Evolutionary conservation across 2,797 vertebrate species (phyloP).

Genomic region (Chiropotes sagulatus): DNA sequence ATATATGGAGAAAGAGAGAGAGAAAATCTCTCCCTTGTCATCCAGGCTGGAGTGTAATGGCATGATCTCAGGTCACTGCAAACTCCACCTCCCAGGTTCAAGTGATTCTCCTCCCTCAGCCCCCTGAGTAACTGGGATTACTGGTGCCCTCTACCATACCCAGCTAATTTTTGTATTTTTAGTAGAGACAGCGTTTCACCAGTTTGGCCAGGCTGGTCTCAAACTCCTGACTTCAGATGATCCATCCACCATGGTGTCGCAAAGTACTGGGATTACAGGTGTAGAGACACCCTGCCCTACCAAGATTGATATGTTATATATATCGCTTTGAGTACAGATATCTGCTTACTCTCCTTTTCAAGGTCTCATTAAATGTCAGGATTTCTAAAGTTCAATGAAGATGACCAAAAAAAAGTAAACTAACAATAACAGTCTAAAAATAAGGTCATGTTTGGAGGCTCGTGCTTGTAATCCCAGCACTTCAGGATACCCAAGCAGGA

Average conservation of each 20-base stretch:
- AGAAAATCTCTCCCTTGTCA: too few relatives aligned
- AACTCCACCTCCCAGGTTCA: too few relatives aligned
- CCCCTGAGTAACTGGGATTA: neutral
- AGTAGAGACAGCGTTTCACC: neutral
- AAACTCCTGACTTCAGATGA: too few relatives aligned
- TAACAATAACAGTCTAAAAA: neutral
- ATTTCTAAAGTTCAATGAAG: neutral
- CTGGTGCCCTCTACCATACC: neutral
- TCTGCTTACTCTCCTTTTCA: neutral
- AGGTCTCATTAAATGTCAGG: neutral
- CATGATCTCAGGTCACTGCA: too few relatives aligned
- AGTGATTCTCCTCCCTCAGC: neutral
- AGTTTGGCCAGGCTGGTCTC: too few relatives aligned
- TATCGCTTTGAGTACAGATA: neutral
- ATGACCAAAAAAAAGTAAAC: neutral
- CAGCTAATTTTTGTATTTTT: neutral
- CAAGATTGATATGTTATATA: neutral
- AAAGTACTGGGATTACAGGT: too few relatives aligned
- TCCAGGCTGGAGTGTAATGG: too few relatives aligned
- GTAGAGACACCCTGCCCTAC: too few relatives aligned
- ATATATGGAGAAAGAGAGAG: too few relatives aligned
- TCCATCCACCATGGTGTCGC: rapidly evolving
- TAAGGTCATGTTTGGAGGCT: too few relatives aligned
- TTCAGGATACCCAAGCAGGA: too few relatives aligned
- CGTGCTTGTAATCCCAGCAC: too few relatives aligned